These are phyloP conservation scores for Chloroceryle amazona DNA, from an alignment of 2,797 vertebrate species.

Conservation along the genomic window DNA sequence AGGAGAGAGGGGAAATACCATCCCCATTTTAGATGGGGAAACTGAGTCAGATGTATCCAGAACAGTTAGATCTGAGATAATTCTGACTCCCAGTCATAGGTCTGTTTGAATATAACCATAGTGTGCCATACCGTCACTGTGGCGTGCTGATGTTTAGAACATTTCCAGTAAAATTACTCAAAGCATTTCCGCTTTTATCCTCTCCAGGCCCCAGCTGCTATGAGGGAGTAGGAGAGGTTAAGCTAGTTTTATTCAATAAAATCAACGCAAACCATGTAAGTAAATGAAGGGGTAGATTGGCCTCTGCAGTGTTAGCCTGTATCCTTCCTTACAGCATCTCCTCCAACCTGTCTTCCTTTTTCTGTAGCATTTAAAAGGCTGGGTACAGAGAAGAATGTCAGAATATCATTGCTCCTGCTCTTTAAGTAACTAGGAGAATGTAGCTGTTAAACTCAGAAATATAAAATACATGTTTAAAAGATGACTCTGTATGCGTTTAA, in stretches of 20 bases:
- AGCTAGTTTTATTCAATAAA: background rate
- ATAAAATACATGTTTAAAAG: slow-evolving; percentile 75
- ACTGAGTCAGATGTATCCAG: background rate
- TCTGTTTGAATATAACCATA: background rate
- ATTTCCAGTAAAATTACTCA: slow-evolving; percentile 16
- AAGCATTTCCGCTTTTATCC: background rate
- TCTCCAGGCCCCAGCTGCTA: background rate
- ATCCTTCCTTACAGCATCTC: background rate
- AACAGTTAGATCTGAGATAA: background rate
- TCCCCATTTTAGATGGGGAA: background rate
- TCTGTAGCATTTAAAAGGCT: slow-evolving; percentile 21
- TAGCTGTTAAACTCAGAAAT: slow-evolving; percentile 62
- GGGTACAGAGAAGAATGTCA: background rate
- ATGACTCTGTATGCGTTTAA: slow-evolving; percentile 72
- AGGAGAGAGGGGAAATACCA: background rate
- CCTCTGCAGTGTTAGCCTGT: background rate
- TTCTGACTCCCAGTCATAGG: background rate
- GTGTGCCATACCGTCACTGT: background rate
- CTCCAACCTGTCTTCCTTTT: background rate
- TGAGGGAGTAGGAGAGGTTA: background rate
- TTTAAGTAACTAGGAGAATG: slow-evolving; percentile 39
- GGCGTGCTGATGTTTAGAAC: background rate
- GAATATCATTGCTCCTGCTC: background rate
- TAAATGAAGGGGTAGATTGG: slow-evolving; percentile 29
- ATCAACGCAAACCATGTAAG: background rate